phyloP scores from a whole-genome alignment of 2,888 invertebrate species.

The Lochmaea capreae region DNA sequence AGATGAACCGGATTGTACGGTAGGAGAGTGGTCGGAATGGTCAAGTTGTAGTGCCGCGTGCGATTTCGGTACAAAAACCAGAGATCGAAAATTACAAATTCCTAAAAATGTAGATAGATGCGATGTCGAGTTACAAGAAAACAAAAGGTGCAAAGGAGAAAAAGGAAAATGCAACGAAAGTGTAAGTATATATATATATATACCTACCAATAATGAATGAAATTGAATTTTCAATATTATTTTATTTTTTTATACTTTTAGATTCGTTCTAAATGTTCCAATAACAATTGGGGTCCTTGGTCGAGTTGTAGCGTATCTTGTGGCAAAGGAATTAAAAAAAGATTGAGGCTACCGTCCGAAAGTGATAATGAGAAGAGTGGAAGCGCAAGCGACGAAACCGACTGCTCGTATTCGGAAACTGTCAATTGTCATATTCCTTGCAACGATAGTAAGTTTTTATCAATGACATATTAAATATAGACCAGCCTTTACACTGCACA shows the following conservation, averaged over 20 bases:
- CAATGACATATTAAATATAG: not conserved
- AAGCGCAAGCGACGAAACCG: constrained; percentile 40
- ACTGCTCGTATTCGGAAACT: constrained; percentile 56
- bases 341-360: constrained; percentile 64
- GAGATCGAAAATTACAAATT: constrained; percentile 70
- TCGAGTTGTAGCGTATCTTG: constrained; percentile 80
- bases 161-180: constrained; percentile 50
- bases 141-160: constrained; percentile 60
- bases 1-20: constrained; percentile 69
- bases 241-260: not conserved
- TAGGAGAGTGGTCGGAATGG: constrained; percentile 80
- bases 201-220: no score
- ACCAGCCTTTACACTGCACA: no score
- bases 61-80: constrained; percentile 73
- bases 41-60: constrained; percentile 78
- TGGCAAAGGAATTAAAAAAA: constrained; percentile 74
- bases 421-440: constrained; percentile 60
- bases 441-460: constrained; percentile 22
- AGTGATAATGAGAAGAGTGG: constrained; percentile 44
- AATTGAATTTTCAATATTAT: not conserved
- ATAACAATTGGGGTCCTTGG: constrained; percentile 81
- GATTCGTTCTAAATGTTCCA: constrained; percentile 67
- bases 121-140: constrained; percentile 63
- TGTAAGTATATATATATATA: constrained; percentile 21
- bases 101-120: constrained; percentile 71